Evolutionary conservation across 2,113 vertebrate genomes (phyloP).

Genomic region (Cottus gobio): DNA sequence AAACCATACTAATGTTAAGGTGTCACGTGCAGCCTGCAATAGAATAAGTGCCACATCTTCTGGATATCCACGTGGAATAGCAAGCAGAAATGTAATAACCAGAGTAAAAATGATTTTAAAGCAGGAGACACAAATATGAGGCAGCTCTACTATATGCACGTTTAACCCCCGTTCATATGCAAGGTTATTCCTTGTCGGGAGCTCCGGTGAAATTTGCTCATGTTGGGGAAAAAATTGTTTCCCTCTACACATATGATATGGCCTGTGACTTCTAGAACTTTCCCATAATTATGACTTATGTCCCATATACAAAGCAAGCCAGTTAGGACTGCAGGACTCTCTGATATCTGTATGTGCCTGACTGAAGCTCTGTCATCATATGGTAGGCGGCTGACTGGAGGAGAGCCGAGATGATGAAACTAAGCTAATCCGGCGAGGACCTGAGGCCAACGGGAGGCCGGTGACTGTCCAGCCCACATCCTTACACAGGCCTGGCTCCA

Average conservation of each 20-base stretch:
- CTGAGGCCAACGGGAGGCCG: background rate
- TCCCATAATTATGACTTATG: too few species aligned
- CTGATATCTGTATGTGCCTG: too few species aligned
- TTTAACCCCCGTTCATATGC: background rate
- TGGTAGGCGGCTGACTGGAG: too few species aligned
- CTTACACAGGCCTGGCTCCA: too few species aligned
- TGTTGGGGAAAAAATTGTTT: too few species aligned
- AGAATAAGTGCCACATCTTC: background rate
- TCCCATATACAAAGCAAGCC: too few species aligned
- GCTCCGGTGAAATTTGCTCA: background rate
- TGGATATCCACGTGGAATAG: background rate
- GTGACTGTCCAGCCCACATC: background rate
- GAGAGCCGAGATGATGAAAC: background rate
- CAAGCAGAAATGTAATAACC: background rate
- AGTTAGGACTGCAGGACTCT: too few species aligned
- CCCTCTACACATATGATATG: too few species aligned
- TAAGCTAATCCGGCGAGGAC: background rate
- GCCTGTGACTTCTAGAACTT: too few species aligned
- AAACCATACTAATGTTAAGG: slow-evolving; percentile 2
- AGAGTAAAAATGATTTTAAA: background rate
- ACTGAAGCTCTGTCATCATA: too few species aligned
- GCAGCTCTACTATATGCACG: background rate
- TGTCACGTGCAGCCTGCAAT: background rate
- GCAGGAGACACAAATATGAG: background rate
- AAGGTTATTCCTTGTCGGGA: background rate